phyloP scores from a whole-genome alignment of 2,797 vertebrate species.

The Sebastes hopkinsi region DNA sequence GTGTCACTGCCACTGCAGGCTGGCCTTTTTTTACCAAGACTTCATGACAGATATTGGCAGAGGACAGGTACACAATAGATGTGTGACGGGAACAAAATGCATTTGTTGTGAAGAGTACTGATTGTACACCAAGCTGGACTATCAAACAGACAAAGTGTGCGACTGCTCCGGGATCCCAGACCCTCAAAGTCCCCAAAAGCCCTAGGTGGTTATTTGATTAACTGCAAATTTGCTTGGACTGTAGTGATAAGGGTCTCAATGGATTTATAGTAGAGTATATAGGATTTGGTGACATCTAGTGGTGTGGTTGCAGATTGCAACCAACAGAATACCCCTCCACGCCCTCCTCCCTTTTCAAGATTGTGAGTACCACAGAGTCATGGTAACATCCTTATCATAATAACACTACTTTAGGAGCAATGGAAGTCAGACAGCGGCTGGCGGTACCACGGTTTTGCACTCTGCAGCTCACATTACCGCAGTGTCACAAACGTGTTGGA shows the following conservation, averaged over 20 bases:
- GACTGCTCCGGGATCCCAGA: not conserved
- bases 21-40: not conserved
- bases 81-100: not conserved
- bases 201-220: not conserved
- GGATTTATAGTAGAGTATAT: too few relatives aligned
- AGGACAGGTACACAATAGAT: not conserved
- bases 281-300: too few relatives aligned
- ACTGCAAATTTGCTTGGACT: not conserved
- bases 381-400: too few relatives aligned
- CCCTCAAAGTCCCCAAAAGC: not conserved
- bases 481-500: too few relatives aligned
- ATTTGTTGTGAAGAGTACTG: not conserved
- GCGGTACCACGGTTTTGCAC: too few relatives aligned
- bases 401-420: too few relatives aligned
- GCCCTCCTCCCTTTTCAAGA: too few relatives aligned
- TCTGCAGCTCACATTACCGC: accelerated
- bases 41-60: not conserved
- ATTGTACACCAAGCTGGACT: not conserved
- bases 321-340: too few relatives aligned
- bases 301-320: too few relatives aligned
- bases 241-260: not conserved
- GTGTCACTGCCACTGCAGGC: not conserved
- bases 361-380: too few relatives aligned
- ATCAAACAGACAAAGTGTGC: not conserved
- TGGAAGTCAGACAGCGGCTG: too few relatives aligned